These are phyloP conservation scores for Melierax canorus DNA, from an alignment of 2,113 vertebrate species.

Conservation along the genomic window DNA sequence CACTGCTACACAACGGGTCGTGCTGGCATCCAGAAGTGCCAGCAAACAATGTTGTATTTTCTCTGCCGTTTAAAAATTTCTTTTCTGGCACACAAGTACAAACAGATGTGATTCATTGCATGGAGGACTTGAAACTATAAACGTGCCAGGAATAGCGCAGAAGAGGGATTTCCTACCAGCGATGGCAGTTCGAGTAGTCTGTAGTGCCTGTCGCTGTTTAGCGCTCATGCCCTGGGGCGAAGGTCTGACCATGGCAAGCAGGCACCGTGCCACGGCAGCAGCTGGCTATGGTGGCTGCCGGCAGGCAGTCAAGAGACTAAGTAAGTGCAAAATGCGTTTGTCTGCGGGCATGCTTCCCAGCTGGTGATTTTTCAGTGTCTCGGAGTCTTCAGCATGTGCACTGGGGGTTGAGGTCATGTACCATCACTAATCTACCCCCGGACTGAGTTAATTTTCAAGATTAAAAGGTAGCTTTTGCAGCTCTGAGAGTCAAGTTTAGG, in stretches of 20 bases:
- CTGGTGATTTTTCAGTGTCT: background rate
- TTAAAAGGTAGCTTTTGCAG: background rate
- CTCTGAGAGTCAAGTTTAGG: background rate
- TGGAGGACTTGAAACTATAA: background rate
- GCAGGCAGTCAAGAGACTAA: background rate
- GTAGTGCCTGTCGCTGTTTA: background rate
- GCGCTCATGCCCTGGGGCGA: background rate
- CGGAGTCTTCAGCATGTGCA: background rate
- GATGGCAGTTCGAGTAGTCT: background rate
- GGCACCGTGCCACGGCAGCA: background rate
- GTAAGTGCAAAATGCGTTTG: background rate
- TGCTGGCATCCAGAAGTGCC: background rate
- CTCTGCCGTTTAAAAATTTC: background rate
- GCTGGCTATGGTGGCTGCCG: background rate
- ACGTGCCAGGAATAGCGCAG: background rate
- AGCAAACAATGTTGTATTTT: background rate
- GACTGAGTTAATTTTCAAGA: background rate
- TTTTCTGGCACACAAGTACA: background rate
- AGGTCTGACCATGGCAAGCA: accelerated
- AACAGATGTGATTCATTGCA: constrained; percentile 20
- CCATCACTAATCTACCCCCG: background rate
- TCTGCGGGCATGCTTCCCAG: background rate
- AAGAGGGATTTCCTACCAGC: background rate
- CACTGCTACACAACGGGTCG: accelerated
- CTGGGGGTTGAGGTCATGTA: background rate